Evolutionary conservation across 2,113 vertebrate genomes (phyloP), one percentile per base, ranked within the genome.

Genomic region (Pholis gunnellus): DNA sequence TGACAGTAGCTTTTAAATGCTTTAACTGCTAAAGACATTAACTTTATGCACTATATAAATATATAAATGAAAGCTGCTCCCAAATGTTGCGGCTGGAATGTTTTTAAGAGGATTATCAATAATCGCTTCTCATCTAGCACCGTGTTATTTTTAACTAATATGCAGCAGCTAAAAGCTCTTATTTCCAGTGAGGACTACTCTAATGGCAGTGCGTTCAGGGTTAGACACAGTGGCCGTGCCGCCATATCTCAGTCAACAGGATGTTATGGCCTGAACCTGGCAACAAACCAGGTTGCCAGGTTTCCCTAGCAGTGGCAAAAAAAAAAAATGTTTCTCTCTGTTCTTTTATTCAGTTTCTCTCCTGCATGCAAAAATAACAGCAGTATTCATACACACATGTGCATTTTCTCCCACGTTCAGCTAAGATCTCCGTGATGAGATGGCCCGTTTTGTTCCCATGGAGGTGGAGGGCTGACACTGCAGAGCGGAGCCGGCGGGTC

Each of bases 61-160:
- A n/a, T n/a, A n/a, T n/a, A 38, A 83, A 75, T 75, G 8, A 76
- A 56, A 81, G 61, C 56, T 68, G 66, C 72, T 52, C 73, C 83
- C 71, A 78, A 79, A 85, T 87, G 81, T 87, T 76, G 79, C 81
- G 89, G 76, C 83, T 80, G 78, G 87, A 91, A 85, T 85, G 87
- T 89, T 90, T 88, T 84, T 86, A 89, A 90, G 88, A 88, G 87
- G 87, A 91, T 91, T 94, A 91, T 36, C 50, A 52, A 42, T 86
- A 89, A 90, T 89, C 76, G 3, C 82, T 42, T 79, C 38, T 77
- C 57, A 74, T 91, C 44, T 87, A 74, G 40, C 15, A 0, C 61
- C 2, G 4, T 85, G 78, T 88, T 87, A 82, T 90, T 91, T 87
- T 90, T 85, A 87, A 85, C 79, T 86, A 90, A 88, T 78, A 50